Base-by-base conservation (phyloP, 2,113 vertebrate genomes). In the Hydropotes inermis region DNA sequence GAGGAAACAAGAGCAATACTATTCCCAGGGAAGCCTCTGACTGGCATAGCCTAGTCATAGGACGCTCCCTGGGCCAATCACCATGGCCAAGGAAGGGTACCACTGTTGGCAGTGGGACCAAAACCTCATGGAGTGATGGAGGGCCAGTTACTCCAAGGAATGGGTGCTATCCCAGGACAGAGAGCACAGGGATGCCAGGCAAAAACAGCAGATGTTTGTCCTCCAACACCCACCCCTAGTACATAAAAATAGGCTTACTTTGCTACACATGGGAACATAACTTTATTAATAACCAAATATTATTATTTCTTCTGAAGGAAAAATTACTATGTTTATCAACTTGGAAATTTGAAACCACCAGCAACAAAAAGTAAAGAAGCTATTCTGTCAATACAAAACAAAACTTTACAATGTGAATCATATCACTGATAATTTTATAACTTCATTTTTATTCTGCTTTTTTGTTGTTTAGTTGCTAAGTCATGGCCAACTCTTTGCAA, bases 131-230 rank as follows among this genome's bases (percentile, higher is more conserved):
- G 28, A 39, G 76, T 8, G 19, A 7, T 2, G 15, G 47, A 89
- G 64, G 27, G 12, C 16, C 81, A 45, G 39, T 27, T 86, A 60
- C 47, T 76, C 50, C 36, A 47, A 39, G 61, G 3, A 93, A 61
- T n/a, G 3, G 52, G 8, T n/a, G 7, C 19, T 58, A 15, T 58
- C 7, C 47, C 19, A 30, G 57, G 36, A 94, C 50, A 91, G 76
- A 84, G 43, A 50, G 30, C 15, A 17, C 78, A 85, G 58, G 54
- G 43, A 81, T 45, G 21, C 14, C 5, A 87, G 58, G 50, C 16
- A 76, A 90, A 96, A 96, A 95, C 94, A 97, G 78, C 96, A 98
- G 88, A 87, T 95, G 95, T 70, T 81, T 64, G 43, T 96, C 52
- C 91, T 93, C 57, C 17, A 87, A 67, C 54, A n/a, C 74, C 61